phyloP scores from a whole-genome alignment of 1,140 invertebrate species.

The Drosophila pseudoananassae region DNA sequence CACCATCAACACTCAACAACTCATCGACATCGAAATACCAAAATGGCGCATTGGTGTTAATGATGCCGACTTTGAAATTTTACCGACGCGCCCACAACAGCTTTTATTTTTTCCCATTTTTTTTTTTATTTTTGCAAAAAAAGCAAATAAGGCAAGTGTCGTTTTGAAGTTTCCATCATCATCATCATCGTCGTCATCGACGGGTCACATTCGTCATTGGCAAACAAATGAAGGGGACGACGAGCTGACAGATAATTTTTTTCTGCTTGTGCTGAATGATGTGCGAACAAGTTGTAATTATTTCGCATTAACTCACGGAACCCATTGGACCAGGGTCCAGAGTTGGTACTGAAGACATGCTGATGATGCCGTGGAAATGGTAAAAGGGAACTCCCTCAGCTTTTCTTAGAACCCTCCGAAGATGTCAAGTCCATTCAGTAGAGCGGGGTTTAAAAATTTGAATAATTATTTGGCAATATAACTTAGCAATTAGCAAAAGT shows the following conservation, averaged over 20 bases:
- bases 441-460: neutral
- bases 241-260: conserved; percentile 69
- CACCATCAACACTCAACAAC: conserved; percentile 53
- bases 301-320: conserved; percentile 66
- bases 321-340: conserved; percentile 16
- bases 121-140: conserved; percentile 26
- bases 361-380: conserved; percentile 22
- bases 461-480: neutral
- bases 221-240: conserved; percentile 69
- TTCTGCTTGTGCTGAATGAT: conserved; percentile 62
- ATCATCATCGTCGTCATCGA: conserved; percentile 30
- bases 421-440: conserved; percentile 11
- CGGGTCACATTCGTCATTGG: conserved; percentile 69
- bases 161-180: conserved; percentile 68
- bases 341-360: conserved; percentile 30
- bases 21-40: conserved; percentile 55
- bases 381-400: conserved; percentile 3
- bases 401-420: conserved; percentile 5
- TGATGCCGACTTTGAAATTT: conserved; percentile 81
- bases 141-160: conserved; percentile 75
- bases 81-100: conserved; percentile 73
- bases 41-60: conserved; percentile 78
- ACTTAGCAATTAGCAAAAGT: neutral
- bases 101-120: neutral
- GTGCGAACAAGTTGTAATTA: conserved; percentile 81